Conservation (phyloP, 2,888 invertebrate species). For the Hecatera dysodea region DNA sequence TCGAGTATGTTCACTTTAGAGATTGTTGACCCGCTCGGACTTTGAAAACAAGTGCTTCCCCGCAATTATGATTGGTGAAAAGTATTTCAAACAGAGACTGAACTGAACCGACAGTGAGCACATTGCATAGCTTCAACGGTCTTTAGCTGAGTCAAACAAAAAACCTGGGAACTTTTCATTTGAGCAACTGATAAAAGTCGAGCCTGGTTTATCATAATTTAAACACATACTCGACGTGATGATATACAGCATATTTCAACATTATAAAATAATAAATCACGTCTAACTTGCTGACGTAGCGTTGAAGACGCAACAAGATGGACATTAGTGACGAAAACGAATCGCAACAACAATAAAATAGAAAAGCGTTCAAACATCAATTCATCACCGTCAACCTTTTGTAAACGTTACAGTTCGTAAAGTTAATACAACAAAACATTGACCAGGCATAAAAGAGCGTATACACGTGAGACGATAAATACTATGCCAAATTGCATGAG, state of each 20-base stretch:
- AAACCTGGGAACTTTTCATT: slow-evolving; percentile 5
- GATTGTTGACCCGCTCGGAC: slow-evolving; percentile 32
- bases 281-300: slow-evolving; percentile 45
- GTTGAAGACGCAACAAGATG: slow-evolving; percentile 47
- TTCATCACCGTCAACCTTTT: slow-evolving; percentile 62
- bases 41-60: slow-evolving; percentile 38
- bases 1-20: slow-evolving; percentile 10
- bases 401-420: slow-evolving; percentile 69
- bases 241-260: slow-evolving; percentile 15
- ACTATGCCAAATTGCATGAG: slow-evolving; percentile 76
- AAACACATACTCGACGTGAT: slow-evolving; percentile 23
- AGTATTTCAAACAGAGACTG: slow-evolving; percentile 26
- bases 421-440: slow-evolving; percentile 67
- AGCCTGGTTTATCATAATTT: slow-evolving; percentile 20
- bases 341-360: slow-evolving; percentile 58
- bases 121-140: slow-evolving; percentile 7
- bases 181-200: neutral
- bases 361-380: slow-evolving; percentile 54
- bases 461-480: slow-evolving; percentile 66
- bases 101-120: slow-evolving; percentile 1
- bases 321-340: slow-evolving; percentile 50
- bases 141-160: slow-evolving; percentile 1
- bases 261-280: slow-evolving; percentile 41
- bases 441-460: slow-evolving; percentile 68
- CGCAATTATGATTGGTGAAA: slow-evolving; percentile 23